Evolutionary conservation across 2,113 vertebrate genomes (phyloP), one percentile per base, ranked within the genome.

Genomic region (Rutilus rutilus): DNA sequence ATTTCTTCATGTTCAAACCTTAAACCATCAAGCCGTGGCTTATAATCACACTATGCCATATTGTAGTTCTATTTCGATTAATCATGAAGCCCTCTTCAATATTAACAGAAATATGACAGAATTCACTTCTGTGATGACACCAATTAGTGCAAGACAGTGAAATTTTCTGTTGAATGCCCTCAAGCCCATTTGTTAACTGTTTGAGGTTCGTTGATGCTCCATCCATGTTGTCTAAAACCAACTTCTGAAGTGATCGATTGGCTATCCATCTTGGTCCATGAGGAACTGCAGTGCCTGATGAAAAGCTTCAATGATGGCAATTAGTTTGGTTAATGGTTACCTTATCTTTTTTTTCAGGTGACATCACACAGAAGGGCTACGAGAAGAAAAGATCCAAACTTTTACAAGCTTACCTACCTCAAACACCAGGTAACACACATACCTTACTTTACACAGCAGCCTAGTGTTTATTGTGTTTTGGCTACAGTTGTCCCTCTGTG

Each of bases 301-400:
- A 30, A 25, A 30, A 23, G 27, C 25, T 19, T 17, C 42, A 33
- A 36, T 30, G 9, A 33, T 64, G 15, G 60, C 27, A 39, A 23
- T 81, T 39, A 3, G 36, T 42, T 73, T 69, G 19, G 27, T 39
- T 12, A 1, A 25, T 69, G 19, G 27, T 50, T 12, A 1, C 21
- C 64, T 14, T 74, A 59, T 21, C 2, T 42, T 62, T 47, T 69
- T 75, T 79, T 36, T 12, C 65, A 89, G 88, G 88, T 45, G 88
- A 89, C 73, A 89, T 89, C 83, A 89, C 88, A 25, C 88, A 87
- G 73, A 89, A 87, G 65, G 86, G 88, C 52, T 89, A 89, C n/a
- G 88, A 89, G 79, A 89, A 89, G 67, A 89, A 89, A 85, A 85
- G 88, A 83, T 84, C 86, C 33, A 89, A 89, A 85, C 86, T 89